These are phyloP conservation scores for Drosophila kanekoi DNA, from an alignment of 2,888 invertebrate species.

Conservation along the genomic window DNA sequence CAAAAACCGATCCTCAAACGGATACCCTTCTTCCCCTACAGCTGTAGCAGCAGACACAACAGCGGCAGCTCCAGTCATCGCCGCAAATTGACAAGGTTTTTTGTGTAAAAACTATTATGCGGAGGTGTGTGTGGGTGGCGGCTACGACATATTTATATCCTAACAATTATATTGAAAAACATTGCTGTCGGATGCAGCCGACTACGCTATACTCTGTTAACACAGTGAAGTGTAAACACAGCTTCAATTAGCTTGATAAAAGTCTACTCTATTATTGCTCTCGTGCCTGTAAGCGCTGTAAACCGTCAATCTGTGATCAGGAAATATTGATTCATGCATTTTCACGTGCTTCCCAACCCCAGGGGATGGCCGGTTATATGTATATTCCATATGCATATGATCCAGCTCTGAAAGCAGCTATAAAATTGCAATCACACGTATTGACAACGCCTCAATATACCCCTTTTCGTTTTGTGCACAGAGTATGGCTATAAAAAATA, in stretches of 20 bases:
- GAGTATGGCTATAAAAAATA: background rate
- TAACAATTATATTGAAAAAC: background rate
- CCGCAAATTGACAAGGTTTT: slow-evolving; percentile 56
- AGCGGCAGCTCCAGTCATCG: slow-evolving; percentile 14
- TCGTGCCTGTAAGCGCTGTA: background rate
- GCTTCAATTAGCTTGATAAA: no score
- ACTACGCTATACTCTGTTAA: background rate
- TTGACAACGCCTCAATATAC: background rate
- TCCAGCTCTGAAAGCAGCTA: background rate
- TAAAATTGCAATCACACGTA: background rate
- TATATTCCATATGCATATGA: background rate
- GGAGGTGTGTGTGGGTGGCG: slow-evolving; percentile 67
- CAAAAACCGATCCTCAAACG: slow-evolving; percentile 39
- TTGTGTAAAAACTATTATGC: slow-evolving; percentile 73
- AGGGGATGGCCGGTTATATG: background rate
- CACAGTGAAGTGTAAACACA: background rate
- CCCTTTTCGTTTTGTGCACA: background rate
- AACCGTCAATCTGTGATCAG: background rate
- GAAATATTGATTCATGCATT: background rate
- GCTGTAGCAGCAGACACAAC: slow-evolving; percentile 8
- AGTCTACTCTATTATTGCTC: no score
- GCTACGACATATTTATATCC: background rate
- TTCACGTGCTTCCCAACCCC: no score
- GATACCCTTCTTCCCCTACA: slow-evolving; percentile 20
- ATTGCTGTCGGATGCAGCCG: background rate